Evolutionary conservation across 2,113 vertebrate genomes (phyloP).

Genomic region (Megaleporinus macrocephalus): DNA sequence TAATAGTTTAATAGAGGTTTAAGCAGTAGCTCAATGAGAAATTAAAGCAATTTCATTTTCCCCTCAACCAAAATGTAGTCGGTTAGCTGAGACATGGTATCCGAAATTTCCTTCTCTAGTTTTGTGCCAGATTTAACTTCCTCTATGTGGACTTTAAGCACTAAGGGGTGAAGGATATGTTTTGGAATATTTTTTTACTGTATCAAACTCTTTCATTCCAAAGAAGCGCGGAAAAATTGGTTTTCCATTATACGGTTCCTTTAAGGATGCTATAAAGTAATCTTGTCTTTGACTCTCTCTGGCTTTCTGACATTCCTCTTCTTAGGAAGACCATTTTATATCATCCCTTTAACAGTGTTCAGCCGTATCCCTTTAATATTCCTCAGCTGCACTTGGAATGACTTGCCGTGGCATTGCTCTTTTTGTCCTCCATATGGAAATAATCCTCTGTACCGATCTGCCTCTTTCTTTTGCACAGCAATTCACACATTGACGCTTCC

Average conservation of each 20-base stretch:
- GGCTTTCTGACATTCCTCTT: not conserved
- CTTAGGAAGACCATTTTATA: not conserved
- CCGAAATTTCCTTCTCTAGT: no score
- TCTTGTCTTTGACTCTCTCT: not conserved
- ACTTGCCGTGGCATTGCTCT: slow-evolving; percentile 49
- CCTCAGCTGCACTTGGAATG: slow-evolving; percentile 18
- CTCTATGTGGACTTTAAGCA: not conserved
- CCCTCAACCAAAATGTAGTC: no score
- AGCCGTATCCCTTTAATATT: slow-evolving; percentile 19
- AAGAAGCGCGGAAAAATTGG: no score
- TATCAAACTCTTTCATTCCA: no score
- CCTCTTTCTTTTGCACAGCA: not conserved
- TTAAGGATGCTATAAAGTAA: not conserved
- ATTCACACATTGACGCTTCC: not conserved
- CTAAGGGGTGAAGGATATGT: not conserved
- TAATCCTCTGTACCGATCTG: slow-evolving; percentile 26
- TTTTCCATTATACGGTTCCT: no score
- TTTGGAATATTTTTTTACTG: not conserved
- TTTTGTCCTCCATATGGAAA: slow-evolving; percentile 64
- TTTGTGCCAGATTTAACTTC: no score
- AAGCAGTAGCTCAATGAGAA: no score
- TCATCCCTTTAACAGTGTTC: not conserved
- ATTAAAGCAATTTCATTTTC: no score
- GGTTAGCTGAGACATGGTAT: no score
- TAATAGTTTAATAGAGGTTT: no score